These are phyloP conservation scores for Vireo griseus DNA, from an alignment of 2,797 vertebrate species.

Conservation along the genomic window DNA sequence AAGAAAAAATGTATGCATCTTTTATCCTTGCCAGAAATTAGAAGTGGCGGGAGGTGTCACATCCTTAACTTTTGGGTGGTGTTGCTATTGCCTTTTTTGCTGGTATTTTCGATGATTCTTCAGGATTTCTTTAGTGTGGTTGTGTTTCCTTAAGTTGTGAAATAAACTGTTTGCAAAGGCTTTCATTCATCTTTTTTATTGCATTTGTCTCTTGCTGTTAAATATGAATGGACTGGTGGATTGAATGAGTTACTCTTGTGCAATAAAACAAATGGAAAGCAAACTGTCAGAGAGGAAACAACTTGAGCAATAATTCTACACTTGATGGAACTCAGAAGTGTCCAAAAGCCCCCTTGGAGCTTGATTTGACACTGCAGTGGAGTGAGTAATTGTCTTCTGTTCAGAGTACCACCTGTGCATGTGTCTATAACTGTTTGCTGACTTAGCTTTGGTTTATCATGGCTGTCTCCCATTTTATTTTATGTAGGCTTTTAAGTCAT, in stretches of 20 bases:
- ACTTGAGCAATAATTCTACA: background rate
- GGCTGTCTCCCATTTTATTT: background rate
- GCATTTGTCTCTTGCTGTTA: background rate
- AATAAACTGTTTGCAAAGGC: background rate
- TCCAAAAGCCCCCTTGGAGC: background rate
- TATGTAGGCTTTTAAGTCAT: background rate
- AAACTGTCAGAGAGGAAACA: background rate
- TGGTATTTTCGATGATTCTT: background rate
- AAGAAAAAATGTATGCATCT: background rate
- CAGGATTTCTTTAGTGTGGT: background rate
- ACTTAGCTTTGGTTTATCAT: background rate
- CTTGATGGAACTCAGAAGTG: background rate
- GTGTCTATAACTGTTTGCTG: background rate
- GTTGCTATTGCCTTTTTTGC: background rate
- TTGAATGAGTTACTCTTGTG: background rate
- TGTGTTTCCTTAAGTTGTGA: background rate
- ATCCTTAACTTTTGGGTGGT: background rate
- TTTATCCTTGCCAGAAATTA: background rate
- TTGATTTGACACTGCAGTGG: background rate
- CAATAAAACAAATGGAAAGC: background rate
- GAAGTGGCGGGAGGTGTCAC: background rate
- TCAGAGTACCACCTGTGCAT: background rate
- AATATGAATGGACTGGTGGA: background rate
- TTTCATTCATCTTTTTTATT: background rate
- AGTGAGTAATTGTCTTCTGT: background rate